Evolutionary conservation across 2,113 vertebrate species (phyloP).

Genomic region (Cinclus mexicanus): DNA sequence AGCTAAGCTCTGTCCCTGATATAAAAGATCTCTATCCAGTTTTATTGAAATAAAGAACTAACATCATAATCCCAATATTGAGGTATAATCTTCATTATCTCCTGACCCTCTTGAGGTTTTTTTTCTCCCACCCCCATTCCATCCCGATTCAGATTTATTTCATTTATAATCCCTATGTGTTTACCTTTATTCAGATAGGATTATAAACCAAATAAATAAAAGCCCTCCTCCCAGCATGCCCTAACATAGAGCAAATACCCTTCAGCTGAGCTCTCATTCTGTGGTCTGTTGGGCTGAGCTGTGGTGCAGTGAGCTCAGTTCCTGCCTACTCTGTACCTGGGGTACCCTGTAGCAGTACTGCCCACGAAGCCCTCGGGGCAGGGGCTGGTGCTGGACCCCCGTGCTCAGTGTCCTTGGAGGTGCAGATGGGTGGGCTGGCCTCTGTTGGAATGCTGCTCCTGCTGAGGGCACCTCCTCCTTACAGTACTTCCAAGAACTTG

Average conservation of each 20-base stretch:
- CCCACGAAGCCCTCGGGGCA: fast-evolving
- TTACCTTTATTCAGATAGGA: constrained; percentile 83
- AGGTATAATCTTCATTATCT: constrained; percentile 86
- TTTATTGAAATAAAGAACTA: constrained; percentile 87
- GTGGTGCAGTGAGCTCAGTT: background rate
- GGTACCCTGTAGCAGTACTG: background rate
- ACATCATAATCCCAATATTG: constrained; percentile 87
- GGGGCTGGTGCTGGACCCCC: background rate
- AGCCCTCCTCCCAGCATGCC: background rate
- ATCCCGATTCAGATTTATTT: constrained; percentile 79
- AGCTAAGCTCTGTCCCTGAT: constrained; percentile 83
- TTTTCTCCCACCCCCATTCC: constrained; percentile 58
- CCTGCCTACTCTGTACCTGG: background rate
- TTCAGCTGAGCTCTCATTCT: constrained; percentile 44
- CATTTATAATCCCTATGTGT: constrained; percentile 81
- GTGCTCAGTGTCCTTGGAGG: background rate
- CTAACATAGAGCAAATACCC: constrained; percentile 49
- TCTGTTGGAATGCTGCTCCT: background rate
- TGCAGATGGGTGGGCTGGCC: background rate
- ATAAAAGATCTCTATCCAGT: constrained; percentile 86
- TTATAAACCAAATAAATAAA: constrained; percentile 71
- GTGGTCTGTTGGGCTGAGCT: constrained; percentile 25
- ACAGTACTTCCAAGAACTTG: background rate
- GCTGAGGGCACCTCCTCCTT: background rate
- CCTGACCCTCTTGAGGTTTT: constrained; percentile 79